Conservation (phyloP, 1,140 invertebrate genomes). For the Scaptomyza hsui region DNA sequence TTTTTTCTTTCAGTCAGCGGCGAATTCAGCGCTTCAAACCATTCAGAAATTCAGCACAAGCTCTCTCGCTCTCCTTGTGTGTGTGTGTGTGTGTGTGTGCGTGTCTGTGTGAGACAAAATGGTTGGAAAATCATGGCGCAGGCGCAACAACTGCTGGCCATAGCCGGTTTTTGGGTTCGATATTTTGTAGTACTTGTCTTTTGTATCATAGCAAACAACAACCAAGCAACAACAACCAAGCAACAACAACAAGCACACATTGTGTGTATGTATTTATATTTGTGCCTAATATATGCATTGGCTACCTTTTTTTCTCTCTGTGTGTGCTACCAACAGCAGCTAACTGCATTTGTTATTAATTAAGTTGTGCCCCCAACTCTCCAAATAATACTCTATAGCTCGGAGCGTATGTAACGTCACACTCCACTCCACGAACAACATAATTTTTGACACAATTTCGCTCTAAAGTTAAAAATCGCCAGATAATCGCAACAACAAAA, state of each 20-base stretch:
- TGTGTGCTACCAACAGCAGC: conserved; percentile 26
- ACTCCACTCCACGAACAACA: conserved; percentile 51
- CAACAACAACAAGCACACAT: conserved; percentile 6
- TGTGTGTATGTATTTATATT: conserved; percentile 1
- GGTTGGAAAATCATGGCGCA: conserved; percentile 78
- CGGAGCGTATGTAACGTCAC: not conserved
- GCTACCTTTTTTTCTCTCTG: conserved; percentile 45
- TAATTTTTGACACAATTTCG: conserved; percentile 81
- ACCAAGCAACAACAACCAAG: not conserved
- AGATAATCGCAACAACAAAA: conserved; percentile 60
- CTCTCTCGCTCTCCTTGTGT: conserved; percentile 15
- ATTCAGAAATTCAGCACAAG: conserved; percentile 14
- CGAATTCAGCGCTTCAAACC: conserved; percentile 61
- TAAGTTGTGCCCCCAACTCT: conserved; percentile 52
- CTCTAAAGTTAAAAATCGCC: conserved; percentile 56
- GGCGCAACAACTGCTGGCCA: conserved; percentile 26
- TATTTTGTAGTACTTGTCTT: conserved; percentile 39
- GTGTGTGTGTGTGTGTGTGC: conserved; percentile 11
- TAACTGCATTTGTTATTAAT: conserved; percentile 74
- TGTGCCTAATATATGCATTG: conserved; percentile 43
- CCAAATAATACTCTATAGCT: not conserved
- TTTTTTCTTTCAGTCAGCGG: conserved; percentile 27
- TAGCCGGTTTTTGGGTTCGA: conserved; percentile 68
- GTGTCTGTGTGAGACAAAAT: conserved; percentile 69
- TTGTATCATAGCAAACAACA: conserved; percentile 40